phyloP scores from a whole-genome alignment of 2,888 invertebrate species.

The Hypena proboscidalis region DNA sequence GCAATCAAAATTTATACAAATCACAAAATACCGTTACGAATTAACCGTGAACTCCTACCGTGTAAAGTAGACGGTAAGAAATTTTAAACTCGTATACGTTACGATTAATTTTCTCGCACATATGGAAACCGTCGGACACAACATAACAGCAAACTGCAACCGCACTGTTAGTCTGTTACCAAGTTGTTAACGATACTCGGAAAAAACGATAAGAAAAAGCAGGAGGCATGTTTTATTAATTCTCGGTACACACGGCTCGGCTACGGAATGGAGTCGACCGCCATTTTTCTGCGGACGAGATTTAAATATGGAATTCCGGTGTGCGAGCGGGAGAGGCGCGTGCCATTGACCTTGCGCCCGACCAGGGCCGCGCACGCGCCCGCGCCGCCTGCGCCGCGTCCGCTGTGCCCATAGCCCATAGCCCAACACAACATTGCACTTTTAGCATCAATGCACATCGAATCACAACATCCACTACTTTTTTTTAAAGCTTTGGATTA shows the following conservation, averaged over 20 bases:
- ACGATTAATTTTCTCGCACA: slow-evolving; percentile 56
- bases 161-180: slow-evolving; percentile 68
- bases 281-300: slow-evolving; percentile 85
- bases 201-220: slow-evolving; percentile 75
- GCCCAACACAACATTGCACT: slow-evolving; percentile 56
- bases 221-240: slow-evolving; percentile 82
- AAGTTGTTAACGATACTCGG: slow-evolving; percentile 72
- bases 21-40: slow-evolving; percentile 59
- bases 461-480: too few species aligned
- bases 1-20: slow-evolving; percentile 44
- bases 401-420: slow-evolving; percentile 48
- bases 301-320: slow-evolving; percentile 86
- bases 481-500: too few species aligned
- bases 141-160: slow-evolving; percentile 64
- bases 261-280: slow-evolving; percentile 79
- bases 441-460: slow-evolving; percentile 48
- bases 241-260: slow-evolving; percentile 76
- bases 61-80: slow-evolving; percentile 38
- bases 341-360: slow-evolving; percentile 82
- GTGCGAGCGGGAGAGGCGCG: slow-evolving; percentile 83
- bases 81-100: slow-evolving; percentile 50
- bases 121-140: slow-evolving; percentile 44
- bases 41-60: slow-evolving; percentile 32
- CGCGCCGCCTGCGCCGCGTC: slow-evolving; percentile 54
- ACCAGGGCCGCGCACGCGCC: slow-evolving; percentile 80